Conservation (phyloP, 2,888 invertebrate species). For the Zhuqinia jingwanae region DNA sequence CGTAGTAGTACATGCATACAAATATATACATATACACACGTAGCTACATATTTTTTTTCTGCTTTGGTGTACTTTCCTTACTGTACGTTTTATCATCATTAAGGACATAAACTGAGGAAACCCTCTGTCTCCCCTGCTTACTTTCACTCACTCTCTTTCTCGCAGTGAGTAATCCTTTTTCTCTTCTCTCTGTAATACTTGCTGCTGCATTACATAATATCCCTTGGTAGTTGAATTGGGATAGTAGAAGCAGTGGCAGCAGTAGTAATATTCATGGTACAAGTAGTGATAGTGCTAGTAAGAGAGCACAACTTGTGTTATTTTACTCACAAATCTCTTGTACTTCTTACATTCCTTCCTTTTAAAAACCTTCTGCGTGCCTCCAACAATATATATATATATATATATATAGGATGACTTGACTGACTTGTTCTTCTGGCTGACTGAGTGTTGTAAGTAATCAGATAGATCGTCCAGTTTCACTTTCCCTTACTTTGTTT, state of each 20-base stretch:
- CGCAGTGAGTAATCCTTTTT: not conserved
- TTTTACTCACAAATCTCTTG: slow-evolving; percentile 14
- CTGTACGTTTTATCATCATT: slow-evolving; percentile 54
- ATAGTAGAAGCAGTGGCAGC: too few species aligned
- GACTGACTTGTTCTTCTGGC: slow-evolving; percentile 27
- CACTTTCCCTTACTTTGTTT: not conserved
- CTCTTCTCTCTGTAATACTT: slow-evolving; percentile 33
- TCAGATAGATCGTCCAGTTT: slow-evolving; percentile 70
- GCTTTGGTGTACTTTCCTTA: slow-evolving; percentile 31
- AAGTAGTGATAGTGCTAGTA: slow-evolving; percentile 18
- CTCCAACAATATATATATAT: too few species aligned
- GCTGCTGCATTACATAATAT: slow-evolving; percentile 29
- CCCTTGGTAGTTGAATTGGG: too few species aligned
- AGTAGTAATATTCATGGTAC: too few species aligned
- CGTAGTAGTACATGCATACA: too few species aligned
- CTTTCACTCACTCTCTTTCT: not conserved
- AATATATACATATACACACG: too few species aligned
- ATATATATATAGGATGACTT: too few species aligned
- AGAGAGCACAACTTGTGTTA: not conserved
- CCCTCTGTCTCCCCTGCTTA: not conserved
- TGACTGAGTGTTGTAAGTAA: slow-evolving; percentile 72
- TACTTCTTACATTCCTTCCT: slow-evolving; percentile 15
- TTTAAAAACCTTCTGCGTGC: not conserved
- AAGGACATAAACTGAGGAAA: slow-evolving; percentile 38
- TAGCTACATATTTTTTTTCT: not conserved